Conservation (phyloP, 2,797 vertebrate species). For the Enteromius thamalakanensis region DNA sequence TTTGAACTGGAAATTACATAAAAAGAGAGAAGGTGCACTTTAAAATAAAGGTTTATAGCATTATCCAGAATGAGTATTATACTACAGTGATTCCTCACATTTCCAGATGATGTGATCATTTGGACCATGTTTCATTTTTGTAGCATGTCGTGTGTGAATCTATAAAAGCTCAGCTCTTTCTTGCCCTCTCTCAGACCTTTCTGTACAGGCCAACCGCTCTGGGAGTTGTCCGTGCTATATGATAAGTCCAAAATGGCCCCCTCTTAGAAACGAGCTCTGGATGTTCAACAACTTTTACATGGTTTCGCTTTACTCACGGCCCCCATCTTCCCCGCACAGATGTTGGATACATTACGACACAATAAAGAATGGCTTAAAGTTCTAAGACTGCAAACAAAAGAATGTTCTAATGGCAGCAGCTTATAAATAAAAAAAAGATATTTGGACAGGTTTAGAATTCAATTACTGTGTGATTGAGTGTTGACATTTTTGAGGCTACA, state of each 20-base stretch:
- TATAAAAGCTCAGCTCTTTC: slow-evolving; percentile 31
- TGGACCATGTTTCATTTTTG: slow-evolving; percentile 20
- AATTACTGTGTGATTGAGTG: slow-evolving; percentile 77
- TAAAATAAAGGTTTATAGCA: background rate
- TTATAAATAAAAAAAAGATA: slow-evolving; percentile 57
- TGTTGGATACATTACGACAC: slow-evolving; percentile 71
- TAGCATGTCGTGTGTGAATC: slow-evolving; percentile 43
- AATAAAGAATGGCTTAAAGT: slow-evolving; percentile 64
- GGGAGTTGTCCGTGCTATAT: slow-evolving; percentile 38
- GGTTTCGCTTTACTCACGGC: slow-evolving; percentile 25
- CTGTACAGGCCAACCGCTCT: slow-evolving; percentile 26
- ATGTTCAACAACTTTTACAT: slow-evolving; percentile 60
- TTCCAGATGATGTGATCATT: slow-evolving; percentile 7
- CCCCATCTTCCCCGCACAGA: slow-evolving; percentile 59
- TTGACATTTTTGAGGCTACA: slow-evolving; percentile 78
- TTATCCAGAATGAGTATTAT: background rate
- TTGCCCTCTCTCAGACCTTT: slow-evolving; percentile 46
- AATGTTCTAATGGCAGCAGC: slow-evolving; percentile 72
- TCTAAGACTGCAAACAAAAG: slow-evolving; percentile 71
- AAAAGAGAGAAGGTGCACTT: background rate
- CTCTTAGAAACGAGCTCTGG: slow-evolving; percentile 42
- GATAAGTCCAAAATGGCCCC: slow-evolving; percentile 39
- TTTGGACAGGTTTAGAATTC: slow-evolving; percentile 72
- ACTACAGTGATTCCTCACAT: background rate
- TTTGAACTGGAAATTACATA: background rate